A percentile compares a stretch with the other conserved stretches of the same genome.
phyloP scores from a whole-genome alignment of 2,888 invertebrate species.

The Strigamia maritima region DNA sequence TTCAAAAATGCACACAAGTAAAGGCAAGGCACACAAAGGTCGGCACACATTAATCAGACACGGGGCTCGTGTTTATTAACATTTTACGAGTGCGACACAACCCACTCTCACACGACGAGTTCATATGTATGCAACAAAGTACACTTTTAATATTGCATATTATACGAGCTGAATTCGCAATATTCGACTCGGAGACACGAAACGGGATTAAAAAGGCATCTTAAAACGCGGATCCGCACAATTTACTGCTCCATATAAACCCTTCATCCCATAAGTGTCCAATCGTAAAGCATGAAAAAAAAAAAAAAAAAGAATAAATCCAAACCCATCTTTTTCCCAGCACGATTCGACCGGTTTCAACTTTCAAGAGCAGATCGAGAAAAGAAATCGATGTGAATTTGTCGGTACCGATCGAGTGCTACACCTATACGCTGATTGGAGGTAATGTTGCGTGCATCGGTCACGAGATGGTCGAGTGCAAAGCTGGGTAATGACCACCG shows the following conservation, averaged over 20 bases:
- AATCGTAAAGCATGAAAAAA: background rate
- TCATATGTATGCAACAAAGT: conserved; percentile 24
- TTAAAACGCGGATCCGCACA: conserved; percentile 1
- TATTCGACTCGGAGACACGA: conserved; percentile 18
- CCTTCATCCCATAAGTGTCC: background rate
- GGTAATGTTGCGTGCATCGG: conserved; percentile 24
- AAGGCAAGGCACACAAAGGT: background rate
- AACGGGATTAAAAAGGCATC: background rate
- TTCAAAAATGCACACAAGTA: background rate
- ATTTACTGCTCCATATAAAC: background rate
- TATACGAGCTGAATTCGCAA: background rate
- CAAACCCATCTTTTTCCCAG: background rate
- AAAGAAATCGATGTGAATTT: background rate
- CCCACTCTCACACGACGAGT: background rate
- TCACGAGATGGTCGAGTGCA: conserved; percentile 16
- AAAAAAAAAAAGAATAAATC: too few relatives aligned
- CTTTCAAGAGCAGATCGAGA: background rate
- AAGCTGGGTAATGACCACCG: conserved; percentile 17
- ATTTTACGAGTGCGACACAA: conserved; percentile 12
- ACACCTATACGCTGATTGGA: conserved; percentile 12
- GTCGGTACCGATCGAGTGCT: conserved; percentile 2
- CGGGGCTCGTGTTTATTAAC: conserved; percentile 9
- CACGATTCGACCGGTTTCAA: background rate
- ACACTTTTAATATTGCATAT: conserved; percentile 26
- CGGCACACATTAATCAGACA: conserved; percentile 21